These are phyloP conservation scores for Tupiocoris notatus DNA, from an alignment of 2,888 invertebrate species.

Conservation along the genomic window DNA sequence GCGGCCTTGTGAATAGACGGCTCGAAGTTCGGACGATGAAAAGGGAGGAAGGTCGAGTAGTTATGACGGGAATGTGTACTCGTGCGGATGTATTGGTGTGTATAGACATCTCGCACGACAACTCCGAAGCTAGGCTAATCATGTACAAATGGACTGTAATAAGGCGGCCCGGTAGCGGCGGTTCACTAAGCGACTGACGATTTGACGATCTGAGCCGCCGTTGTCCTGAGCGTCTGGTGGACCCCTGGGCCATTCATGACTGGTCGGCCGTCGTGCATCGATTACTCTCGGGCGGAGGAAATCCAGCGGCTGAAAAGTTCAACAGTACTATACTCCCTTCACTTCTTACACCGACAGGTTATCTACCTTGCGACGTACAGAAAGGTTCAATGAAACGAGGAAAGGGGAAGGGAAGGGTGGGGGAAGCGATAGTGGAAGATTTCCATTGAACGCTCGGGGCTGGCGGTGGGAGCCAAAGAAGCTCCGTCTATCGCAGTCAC, in stretches of 20 bases:
- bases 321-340: constrained; percentile 1
- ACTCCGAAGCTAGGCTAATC: constrained; percentile 21
- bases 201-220: background rate
- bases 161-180: background rate
- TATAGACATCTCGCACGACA: background rate
- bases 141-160: constrained; percentile 42
- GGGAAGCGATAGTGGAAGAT: constrained; percentile 21
- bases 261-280: constrained; percentile 27
- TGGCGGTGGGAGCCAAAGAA: background rate
- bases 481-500: constrained; percentile 23
- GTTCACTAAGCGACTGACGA: background rate
- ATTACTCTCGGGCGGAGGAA: constrained; percentile 8
- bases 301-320: background rate
- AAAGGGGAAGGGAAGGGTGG: background rate
- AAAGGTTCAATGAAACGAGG: background rate
- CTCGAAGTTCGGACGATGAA: background rate
- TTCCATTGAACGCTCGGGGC: constrained; percentile 34
- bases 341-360: constrained; percentile 19
- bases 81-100: background rate
- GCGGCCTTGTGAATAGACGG: background rate
- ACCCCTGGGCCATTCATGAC: constrained; percentile 19
- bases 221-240: too few relatives aligned
- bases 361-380: constrained; percentile 32
- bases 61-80: background rate
- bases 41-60: background rate